Base-by-base conservation (phyloP, 2,797 vertebrate genomes). In the Pelochelys cantorii region DNA sequence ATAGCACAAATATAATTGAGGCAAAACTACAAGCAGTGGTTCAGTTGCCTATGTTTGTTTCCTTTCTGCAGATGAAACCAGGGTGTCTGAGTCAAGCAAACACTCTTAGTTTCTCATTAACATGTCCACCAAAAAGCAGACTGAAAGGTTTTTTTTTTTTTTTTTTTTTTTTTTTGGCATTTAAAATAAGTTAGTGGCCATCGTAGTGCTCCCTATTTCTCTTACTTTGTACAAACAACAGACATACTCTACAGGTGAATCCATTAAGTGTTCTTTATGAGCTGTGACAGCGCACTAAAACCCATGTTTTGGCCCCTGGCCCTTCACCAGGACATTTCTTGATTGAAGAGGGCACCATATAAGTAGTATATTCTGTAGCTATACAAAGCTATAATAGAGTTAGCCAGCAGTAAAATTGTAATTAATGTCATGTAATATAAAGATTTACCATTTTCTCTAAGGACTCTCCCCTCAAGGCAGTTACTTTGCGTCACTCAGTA, bases 361-460 rank as follows among this genome's bases (percentile, higher is more conserved):
- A 94, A 87, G 71, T 56, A 79, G 81, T 82, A 68, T 94, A 87
- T 89, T 96, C 94, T 88, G 34, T 60, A 84, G 60, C 75, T 75
- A 29, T 42, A 62, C 74, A 90, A 83, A 74, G 57, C 83, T 68
- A 17, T 95, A 96, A 94, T 94, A 93, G 79, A 74, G 89, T 96
- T 96, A 96, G 83, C 81, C 93, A 56, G 71, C 82, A 86, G 85
- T 92, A 92, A 86, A 95, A 95, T 79, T 94, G 88, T 94, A 96
- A 97, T 96, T 95, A 95, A 92, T 90, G 91, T 94, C 85, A 92
- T 79, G 90, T 84, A 88, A 84, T 84, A 94, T 57, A 95, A 96
- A 96, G 90, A 97, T 96, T 96, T 95, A 86, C 89, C 90, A 89
- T 96, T 95, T 97, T 95, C 91, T 95, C 82, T 91, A 78, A 95